phyloP scores from a whole-genome alignment of 2,888 invertebrate genomes.

The Sussaba pulchella region DNA sequence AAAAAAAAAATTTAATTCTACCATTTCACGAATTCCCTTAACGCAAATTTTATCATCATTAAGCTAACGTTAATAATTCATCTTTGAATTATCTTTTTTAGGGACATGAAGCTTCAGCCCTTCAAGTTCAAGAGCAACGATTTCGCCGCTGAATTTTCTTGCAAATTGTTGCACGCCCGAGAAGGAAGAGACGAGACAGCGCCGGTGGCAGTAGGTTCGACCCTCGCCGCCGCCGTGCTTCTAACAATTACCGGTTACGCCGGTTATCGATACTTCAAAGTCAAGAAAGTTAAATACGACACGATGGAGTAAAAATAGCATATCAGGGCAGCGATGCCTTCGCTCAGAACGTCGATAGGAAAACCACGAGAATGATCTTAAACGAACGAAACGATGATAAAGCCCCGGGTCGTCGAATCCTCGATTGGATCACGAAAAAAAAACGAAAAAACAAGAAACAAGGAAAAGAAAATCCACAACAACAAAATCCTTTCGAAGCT shows the following conservation, averaged over 20 bases:
- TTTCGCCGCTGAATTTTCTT: constrained; percentile 90
- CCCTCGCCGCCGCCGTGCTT: constrained; percentile 92
- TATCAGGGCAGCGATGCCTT: neutral
- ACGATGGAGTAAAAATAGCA: constrained; percentile 91
- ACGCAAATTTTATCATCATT: neutral
- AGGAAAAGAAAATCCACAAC: no score
- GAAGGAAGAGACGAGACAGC: constrained; percentile 92
- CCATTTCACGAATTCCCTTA: neutral
- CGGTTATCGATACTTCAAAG: constrained; percentile 93
- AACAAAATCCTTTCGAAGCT: constrained; percentile 24
- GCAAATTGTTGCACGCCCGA: constrained; percentile 86
- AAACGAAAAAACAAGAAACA: no score
- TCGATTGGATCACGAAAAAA: neutral
- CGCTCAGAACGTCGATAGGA: constrained; percentile 4
- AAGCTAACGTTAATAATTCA: neutral
- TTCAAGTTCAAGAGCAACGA: constrained; percentile 94
- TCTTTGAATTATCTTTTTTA: no score
- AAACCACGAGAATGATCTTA: constrained; percentile 24
- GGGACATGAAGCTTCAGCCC: constrained; percentile 90
- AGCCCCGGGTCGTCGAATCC: constrained; percentile 20
- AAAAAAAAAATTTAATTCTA: no score
- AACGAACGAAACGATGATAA: constrained; percentile 33
- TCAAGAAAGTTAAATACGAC: constrained; percentile 96
- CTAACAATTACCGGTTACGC: constrained; percentile 94
- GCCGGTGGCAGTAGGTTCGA: constrained; percentile 93